Evolutionary conservation across 1,140 invertebrate genomes (phyloP), one percentile per base, ranked within the genome.

Genomic region (Sogatella furcifera): DNA sequence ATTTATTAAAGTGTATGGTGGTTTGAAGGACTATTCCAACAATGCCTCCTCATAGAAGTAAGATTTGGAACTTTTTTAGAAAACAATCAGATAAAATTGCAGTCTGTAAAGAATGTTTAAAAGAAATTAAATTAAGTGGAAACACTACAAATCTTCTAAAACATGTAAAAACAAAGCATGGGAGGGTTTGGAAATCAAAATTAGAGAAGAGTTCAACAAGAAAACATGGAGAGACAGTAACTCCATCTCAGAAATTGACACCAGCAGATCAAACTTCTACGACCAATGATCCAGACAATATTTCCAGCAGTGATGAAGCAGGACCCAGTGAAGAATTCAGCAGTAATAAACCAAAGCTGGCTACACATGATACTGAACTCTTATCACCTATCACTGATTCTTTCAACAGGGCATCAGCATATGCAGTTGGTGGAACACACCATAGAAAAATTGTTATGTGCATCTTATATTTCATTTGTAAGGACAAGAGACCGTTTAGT

Each of bases 391-490:
- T 57, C 31, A 38, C 34, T 57, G 55, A 57, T 38, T 9, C 55
- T n/a, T 57, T 57, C 42, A 57, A 41, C 8, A 57, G 15, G 21
- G 31, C 22, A 2, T 4, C 22, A 6, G 21, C 31, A 15, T 57
- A 24, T 41, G 13, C 55, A 5, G 55, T 34, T 28, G 55, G 55
- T 5, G 55, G 55, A 15, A 6, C 38, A 6, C 21, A 28, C 6
- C 42, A 57, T 38, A 5, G 22, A 6, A 57, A 57, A 38, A 34
- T 38, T 34, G 28, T 34, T 4, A 57, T 38, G 5, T 5, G 9
- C 42, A 14, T 57, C 11, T n/a, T 57, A 9, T 57, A 34, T 57
- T 57, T 57, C 11, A 57, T 57, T 4, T 57, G 55, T 57, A 57
- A 57, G 28, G 55, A 57, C 28, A 57, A 57, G 4, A 14, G 31